Percentiles rank a stretch among this genome's conserved stretches.
These are phyloP conservation scores for Drosophila carrolli DNA, from an alignment of 1,140 invertebrate genomes.

Conservation along the genomic window DNA sequence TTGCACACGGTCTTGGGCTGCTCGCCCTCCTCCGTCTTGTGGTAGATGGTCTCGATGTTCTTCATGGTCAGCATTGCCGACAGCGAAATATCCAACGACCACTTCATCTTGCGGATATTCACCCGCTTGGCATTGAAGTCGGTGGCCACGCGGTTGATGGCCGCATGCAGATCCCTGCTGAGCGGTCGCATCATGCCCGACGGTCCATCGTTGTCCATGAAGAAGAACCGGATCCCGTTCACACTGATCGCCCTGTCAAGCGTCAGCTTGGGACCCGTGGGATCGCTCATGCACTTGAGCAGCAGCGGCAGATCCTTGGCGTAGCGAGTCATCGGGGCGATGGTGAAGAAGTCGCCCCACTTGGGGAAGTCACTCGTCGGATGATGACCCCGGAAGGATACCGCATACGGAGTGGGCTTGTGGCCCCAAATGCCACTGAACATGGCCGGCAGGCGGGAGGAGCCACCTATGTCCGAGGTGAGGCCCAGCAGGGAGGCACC, in stretches of 20 bases:
- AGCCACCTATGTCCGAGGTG: constrained; percentile 94
- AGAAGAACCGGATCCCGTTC: constrained; percentile 90
- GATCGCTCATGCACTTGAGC: constrained; percentile 88
- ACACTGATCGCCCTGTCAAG: constrained; percentile 88
- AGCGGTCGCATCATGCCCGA: constrained; percentile 88
- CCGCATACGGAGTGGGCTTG: constrained; percentile 89
- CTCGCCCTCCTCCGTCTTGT: constrained; percentile 86
- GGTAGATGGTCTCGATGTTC: constrained; percentile 87
- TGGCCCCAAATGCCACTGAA: constrained; percentile 95
- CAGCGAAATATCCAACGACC: constrained; percentile 87
- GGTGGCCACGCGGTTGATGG: constrained; percentile 87
- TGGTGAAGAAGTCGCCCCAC: constrained; percentile 88
- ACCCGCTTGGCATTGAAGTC: constrained; percentile 87
- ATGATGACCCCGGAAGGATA: constrained; percentile 87
- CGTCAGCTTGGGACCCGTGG: constrained; percentile 86
- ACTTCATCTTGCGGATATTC: constrained; percentile 87
- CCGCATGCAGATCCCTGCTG: constrained; percentile 88
- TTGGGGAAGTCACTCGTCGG: constrained; percentile 86
- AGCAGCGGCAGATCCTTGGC: constrained; percentile 91
- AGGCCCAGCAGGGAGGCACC: constrained; percentile 92
- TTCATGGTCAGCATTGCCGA: constrained; percentile 86
- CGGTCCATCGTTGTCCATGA: constrained; percentile 90
- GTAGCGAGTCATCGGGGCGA: constrained; percentile 94
- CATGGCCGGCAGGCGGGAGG: constrained; percentile 92
- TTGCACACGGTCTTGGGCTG: constrained; percentile 86